Evolutionary conservation across 2,888 invertebrate genomes (phyloP), one percentile per base, ranked within the genome.

Genomic region (Morpho achilles): DNA sequence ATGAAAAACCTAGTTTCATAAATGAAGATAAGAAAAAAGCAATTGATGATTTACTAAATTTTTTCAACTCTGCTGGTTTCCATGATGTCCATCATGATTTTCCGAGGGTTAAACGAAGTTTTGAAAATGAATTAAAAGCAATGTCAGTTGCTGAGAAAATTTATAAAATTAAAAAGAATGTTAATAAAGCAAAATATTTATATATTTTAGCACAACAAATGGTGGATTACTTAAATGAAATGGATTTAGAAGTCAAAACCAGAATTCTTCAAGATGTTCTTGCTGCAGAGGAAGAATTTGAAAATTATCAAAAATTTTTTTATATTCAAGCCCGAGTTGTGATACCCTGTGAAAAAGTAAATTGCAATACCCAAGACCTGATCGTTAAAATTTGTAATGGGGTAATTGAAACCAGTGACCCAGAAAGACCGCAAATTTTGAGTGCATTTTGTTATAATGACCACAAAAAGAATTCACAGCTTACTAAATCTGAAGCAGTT

Each of bases 311-410:
- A 58, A 74, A 72, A 59, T 85, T 77, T 61, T 70, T 77, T 57
- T 87, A 87, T 59, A 68, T 87, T 51, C 82, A 84, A 71, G 77
- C 72, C 39, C 74, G 72, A 56, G 74, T 84, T 43, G 66, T 67
- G 7, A 75, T 79, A 65, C 81, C 84, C 2, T 85, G 85, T 61
- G 73, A 78, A 50, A 75, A 72, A 66, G 64, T 65, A 45, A 65
- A 71, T 44, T 85, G 86, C 63, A 79, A 83, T 61, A 64, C 70
- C 22, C 75, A 75, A 50, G 79, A 83, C 39, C 69, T 73, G 45
- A 66, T 77, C 7, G 76, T 75, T 8, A 91, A 91, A 75, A 86
- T 92, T 56, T 93, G 93, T 70, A 91, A 91, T 68, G 85, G 92
- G 16, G 79, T 91, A 58, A 77, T 93, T 47, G 86, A 91, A 61